A percentile compares a stretch with the other conserved stretches of the same genome.
These are phyloP conservation scores for Diaprepes abbreviatus DNA, from an alignment of 2,888 invertebrate genomes.

Conservation along the genomic window DNA sequence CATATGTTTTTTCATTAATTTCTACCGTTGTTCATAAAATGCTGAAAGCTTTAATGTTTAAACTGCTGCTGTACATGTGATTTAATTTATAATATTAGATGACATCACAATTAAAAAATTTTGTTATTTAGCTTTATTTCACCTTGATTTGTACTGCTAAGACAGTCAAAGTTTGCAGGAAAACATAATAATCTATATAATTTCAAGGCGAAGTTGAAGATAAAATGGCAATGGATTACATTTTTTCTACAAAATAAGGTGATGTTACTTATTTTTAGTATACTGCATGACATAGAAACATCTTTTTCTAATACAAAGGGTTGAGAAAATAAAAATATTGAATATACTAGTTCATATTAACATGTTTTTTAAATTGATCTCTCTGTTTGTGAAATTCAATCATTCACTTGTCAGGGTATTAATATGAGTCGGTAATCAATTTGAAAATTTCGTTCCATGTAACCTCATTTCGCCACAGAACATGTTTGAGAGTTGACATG, in stretches of 20 bases:
- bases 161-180: not conserved
- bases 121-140: not conserved
- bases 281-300: too few relatives aligned
- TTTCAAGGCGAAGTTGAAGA: not conserved
- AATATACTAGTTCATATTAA: too few relatives aligned
- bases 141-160: conserved; percentile 16
- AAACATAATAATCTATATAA: not conserved
- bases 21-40: conserved; percentile 3
- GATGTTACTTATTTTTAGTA: not conserved
- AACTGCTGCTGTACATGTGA: conserved; percentile 35
- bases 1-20: too few relatives aligned
- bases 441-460: too few relatives aligned
- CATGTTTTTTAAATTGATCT: too few relatives aligned
- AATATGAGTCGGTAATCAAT: too few relatives aligned
- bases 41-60: conserved; percentile 37
- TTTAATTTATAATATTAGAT: conserved; percentile 22
- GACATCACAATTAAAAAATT: conserved; percentile 30
- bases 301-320: too few relatives aligned
- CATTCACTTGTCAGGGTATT: too few relatives aligned
- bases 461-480: too few relatives aligned
- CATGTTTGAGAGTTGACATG: too few relatives aligned
- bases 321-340: too few relatives aligned
- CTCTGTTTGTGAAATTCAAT: too few relatives aligned
- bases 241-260: not conserved
- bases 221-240: not conserved